These are phyloP conservation scores for Caenorhabditis panamensis DNA, from an alignment of 2,888 invertebrate species.

Conservation along the genomic window DNA sequence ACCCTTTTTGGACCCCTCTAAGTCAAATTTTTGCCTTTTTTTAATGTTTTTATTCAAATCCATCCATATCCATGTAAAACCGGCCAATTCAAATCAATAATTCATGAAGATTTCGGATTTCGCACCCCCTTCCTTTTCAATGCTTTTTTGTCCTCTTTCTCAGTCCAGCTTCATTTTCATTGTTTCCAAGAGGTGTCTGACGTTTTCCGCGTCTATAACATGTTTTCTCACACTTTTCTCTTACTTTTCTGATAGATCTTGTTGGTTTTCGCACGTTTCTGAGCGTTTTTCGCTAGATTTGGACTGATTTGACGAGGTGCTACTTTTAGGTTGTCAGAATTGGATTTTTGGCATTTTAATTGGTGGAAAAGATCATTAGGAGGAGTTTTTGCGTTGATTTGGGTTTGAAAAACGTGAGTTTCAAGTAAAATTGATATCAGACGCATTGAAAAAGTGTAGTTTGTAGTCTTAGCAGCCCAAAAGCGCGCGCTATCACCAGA, in stretches of 20 bases:
- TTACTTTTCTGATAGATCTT: not conserved
- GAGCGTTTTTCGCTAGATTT: not conserved
- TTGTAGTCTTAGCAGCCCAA: not conserved
- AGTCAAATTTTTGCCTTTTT: not conserved
- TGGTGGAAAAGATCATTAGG: too few species aligned
- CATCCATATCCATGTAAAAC: too few species aligned
- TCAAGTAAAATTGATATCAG: too few species aligned
- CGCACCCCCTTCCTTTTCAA: too few species aligned
- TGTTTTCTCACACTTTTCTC: not conserved
- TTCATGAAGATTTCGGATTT: too few species aligned
- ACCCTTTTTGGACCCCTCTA: too few species aligned
- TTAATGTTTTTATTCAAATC: not conserved
- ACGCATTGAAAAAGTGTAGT: not conserved
- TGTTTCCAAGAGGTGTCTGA: not conserved
- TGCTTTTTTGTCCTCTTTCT: not conserved
- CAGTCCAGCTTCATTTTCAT: not conserved
- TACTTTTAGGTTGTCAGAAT: too few species aligned
- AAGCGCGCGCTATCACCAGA: not conserved
- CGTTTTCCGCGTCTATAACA: not conserved
- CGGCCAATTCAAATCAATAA: not conserved
- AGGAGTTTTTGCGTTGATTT: too few species aligned
- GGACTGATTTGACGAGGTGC: too few species aligned
- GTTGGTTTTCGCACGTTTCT: not conserved
- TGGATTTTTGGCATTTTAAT: too few species aligned
- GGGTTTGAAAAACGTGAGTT: too few species aligned